phyloP scores from a whole-genome alignment of 23 tunicate genomes.

The Ascidia mentula region DNA sequence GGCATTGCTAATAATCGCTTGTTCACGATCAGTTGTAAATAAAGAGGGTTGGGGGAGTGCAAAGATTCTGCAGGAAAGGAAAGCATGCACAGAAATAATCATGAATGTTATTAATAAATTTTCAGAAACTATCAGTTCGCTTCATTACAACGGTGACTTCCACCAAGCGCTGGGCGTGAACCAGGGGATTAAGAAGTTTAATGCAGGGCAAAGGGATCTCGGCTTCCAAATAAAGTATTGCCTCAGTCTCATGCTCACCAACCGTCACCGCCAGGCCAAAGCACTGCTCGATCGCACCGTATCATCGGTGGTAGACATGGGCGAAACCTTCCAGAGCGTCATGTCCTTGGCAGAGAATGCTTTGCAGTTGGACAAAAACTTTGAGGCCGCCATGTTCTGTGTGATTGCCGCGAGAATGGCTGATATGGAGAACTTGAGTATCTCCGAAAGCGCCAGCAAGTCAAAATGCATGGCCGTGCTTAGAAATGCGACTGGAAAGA shows the following conservation, averaged over 20 bases:
- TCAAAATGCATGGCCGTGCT: neutral
- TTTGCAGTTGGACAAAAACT: neutral
- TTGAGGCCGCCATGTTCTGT: neutral
- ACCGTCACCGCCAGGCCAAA: neutral
- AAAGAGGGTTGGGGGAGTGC: too few species aligned
- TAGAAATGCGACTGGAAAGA: neutral
- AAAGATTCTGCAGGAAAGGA: too few species aligned
- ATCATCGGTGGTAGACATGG: neutral
- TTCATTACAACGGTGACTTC: neutral
- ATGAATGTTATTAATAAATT: too few species aligned
- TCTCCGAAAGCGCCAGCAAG: neutral
- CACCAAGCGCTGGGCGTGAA: neutral
- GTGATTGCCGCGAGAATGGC: neutral
- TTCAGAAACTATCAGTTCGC: neutral
- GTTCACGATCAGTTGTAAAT: too few species aligned
- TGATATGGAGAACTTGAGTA: neutral
- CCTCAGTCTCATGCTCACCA: neutral
- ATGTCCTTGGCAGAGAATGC: neutral
- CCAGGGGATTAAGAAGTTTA: neutral
- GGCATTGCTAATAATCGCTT: too few species aligned
- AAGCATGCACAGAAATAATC: too few species aligned
- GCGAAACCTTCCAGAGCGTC: neutral
- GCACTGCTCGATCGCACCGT: neutral
- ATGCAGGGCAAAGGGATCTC: neutral
- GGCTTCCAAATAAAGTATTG: neutral